Conservation (phyloP, 2,113 vertebrate genomes). For the Carassius carassius region DNA sequence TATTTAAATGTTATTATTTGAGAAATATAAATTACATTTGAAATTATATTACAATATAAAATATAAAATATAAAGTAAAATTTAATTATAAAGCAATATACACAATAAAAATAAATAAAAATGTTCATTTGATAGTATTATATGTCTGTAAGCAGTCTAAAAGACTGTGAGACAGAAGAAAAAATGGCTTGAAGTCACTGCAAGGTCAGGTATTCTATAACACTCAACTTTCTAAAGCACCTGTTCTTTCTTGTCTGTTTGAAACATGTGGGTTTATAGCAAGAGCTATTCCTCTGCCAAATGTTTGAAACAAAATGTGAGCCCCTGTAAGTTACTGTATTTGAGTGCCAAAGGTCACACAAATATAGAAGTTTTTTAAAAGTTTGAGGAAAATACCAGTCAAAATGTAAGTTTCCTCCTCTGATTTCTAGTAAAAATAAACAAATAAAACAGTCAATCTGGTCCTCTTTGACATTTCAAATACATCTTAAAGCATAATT, state of each 20-base stretch:
- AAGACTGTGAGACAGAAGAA: constrained; percentile 52
- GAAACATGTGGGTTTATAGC: constrained; percentile 71
- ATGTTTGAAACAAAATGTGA: constrained; percentile 64
- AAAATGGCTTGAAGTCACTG: constrained; percentile 64
- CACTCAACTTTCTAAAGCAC: constrained; percentile 61
- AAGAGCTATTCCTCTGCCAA: constrained; percentile 65
- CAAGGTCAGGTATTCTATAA: constrained; percentile 60
- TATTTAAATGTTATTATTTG: not conserved
- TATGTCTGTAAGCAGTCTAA: constrained; percentile 38
- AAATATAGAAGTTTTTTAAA: constrained; percentile 36
- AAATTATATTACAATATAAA: not conserved
- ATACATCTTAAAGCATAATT: constrained; percentile 42
- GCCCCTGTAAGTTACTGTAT: constrained; percentile 67
- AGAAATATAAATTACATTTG: not conserved
- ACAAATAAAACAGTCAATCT: not conserved
- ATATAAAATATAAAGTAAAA: not conserved
- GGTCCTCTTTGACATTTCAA: constrained; percentile 11
- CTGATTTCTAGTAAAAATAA: constrained; percentile 16
- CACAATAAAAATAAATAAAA: not conserved
- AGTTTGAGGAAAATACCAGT: not conserved
- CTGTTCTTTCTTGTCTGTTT: constrained; percentile 72
- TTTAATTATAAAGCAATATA: not conserved
- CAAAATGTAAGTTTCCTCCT: constrained; percentile 7
- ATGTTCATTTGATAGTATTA: not conserved
- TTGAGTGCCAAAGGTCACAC: constrained; percentile 57